Evolutionary conservation across 2,113 vertebrate genomes (phyloP), one percentile per base, ranked within the genome.

Genomic region (Scopus umbretta): DNA sequence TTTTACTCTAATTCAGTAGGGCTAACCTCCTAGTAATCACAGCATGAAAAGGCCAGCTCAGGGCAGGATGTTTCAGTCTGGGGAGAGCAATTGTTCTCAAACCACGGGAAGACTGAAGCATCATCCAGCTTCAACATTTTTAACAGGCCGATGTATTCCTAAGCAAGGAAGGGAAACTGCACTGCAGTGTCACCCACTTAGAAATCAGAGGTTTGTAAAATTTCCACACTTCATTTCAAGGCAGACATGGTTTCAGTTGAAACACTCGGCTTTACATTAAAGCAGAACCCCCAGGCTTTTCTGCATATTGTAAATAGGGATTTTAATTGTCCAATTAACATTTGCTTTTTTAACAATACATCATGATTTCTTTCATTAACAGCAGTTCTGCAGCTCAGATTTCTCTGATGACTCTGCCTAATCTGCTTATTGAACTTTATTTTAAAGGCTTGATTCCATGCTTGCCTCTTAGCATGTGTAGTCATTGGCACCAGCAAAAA

Each of bases 281-380:
- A 95, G 67, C 56, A 82, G 53, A 94, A 89, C 25, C 71, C 27
- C 11, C 21, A 78, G 88, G 90, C 83, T 90, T 59, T 88, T 90
- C 59, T 94, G 32, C 43, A 17, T 78, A 29, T 81, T 0, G 0
- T 65, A 85, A 90, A 88, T 40, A 26, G 40, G 9, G 50, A 73
- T 93, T 96, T 92, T 95, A 93, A 94, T 97, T 92, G 79, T 86
- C 67, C 90, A 93, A 94, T 96, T 96, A 95, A 80, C 92, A 76
- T 80, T 95, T 93, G 56, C 34, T 53, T 88, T 86, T 94, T 86
- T 47, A 95, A 94, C 67, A 94, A 70, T 83, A 59, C 20, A 17
- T 94, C 67, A 71, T 86, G 47, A 92, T 93, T 92, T 88, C 88
- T 89, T 82, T 50, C 79, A 93, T 70, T 76, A 90, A 80, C 32